Conservation (phyloP, 1,140 invertebrate genomes). For the Asobara japonica region DNA sequence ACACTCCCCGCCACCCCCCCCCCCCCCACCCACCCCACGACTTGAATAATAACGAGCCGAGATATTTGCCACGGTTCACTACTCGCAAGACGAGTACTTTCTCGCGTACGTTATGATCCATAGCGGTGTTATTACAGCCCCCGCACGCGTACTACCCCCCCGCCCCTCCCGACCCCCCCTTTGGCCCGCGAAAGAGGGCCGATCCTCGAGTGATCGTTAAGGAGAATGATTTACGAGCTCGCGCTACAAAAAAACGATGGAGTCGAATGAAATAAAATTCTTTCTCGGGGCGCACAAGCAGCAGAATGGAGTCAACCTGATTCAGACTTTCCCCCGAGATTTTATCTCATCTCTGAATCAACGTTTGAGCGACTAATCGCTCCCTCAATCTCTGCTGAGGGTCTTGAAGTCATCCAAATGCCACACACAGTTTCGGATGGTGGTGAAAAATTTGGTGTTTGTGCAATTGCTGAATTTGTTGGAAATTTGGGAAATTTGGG, state of each 20-base stretch:
- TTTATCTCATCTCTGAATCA: background rate
- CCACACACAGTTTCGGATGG: no score
- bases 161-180: background rate
- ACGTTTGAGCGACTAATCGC: background rate
- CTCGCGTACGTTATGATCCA: slow-evolving; percentile 17
- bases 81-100: background rate
- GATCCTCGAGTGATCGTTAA: slow-evolving; percentile 15
- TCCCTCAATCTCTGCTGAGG: background rate
- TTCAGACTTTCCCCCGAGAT: background rate
- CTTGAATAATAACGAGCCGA: background rate
- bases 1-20: background rate
- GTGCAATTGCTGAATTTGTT: no score
- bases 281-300: background rate
- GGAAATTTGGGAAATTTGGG: no score
- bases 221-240: slow-evolving; percentile 23
- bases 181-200: background rate
- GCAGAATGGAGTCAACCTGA: background rate
- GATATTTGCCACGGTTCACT: background rate
- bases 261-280: background rate
- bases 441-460: no score
- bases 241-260: background rate
- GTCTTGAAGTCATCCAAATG: no score
- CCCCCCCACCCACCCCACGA: background rate
- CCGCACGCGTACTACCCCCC: slow-evolving; percentile 8
- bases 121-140: slow-evolving; percentile 12